Evolutionary conservation across 1,140 invertebrate genomes (phyloP).

Genomic region (Metaphire vulgaris): DNA sequence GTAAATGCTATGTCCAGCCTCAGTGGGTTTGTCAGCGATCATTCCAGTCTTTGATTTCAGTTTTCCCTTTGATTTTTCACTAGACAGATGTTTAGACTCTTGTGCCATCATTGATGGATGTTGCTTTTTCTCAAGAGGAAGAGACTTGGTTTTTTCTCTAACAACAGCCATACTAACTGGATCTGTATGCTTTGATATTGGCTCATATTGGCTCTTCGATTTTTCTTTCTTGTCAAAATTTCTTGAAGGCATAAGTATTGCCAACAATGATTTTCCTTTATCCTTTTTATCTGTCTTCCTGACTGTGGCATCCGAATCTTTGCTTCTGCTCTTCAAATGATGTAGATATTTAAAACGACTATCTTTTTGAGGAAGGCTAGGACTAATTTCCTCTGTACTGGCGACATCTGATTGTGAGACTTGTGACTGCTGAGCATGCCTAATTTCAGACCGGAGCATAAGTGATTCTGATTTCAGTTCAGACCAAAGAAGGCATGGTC

Average conservation of each 20-base stretch:
- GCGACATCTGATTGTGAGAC: constrained; percentile 1
- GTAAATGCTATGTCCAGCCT: constrained; percentile 21
- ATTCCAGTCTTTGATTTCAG: not conserved
- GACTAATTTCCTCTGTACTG: constrained; percentile 12
- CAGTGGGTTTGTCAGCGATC: not conserved
- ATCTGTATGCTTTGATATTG: constrained; percentile 2
- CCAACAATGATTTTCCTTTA: constrained; percentile 39
- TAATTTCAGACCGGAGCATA: not conserved
- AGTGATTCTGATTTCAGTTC: not conserved
- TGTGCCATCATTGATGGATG: not conserved
- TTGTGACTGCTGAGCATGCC: too few species aligned
- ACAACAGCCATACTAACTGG: not conserved
- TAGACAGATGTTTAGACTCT: not conserved
- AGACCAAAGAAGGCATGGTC: not conserved
- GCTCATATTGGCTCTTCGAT: constrained; percentile 1
- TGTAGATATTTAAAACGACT: not conserved
- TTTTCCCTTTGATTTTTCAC: constrained; percentile 3
- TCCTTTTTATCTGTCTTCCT: constrained; percentile 29
- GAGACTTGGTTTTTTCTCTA: constrained; percentile 13
- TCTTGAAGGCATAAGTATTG: constrained; percentile 40
- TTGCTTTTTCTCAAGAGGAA: constrained; percentile 11
- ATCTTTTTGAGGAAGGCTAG: not conserved
- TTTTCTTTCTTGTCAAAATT: constrained; percentile 35
- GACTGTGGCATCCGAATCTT: not conserved
- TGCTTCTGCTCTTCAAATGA: not conserved